phyloP scores from a whole-genome alignment of 2,888 invertebrate species.

The Latrodectus hesperus region DNA sequence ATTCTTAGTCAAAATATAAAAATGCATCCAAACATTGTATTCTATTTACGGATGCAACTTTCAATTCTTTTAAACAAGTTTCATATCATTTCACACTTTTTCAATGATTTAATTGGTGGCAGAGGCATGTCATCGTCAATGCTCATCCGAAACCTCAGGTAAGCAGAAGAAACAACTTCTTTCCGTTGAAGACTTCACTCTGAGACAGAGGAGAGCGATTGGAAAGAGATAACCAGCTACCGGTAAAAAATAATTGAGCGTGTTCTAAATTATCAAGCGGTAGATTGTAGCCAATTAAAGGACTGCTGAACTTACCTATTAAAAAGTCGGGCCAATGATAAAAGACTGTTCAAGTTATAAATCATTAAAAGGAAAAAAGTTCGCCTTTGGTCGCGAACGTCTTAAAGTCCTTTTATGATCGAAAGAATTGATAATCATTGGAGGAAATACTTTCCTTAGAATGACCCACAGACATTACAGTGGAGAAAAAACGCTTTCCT shows the following conservation, averaged over 20 bases:
- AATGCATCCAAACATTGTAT: too few relatives aligned
- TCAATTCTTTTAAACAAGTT: too few relatives aligned
- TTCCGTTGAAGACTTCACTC: too few relatives aligned
- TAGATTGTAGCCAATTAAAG: conserved; percentile 58
- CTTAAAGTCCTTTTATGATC: conserved; percentile 26
- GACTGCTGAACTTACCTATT: conserved; percentile 45
- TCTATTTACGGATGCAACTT: too few relatives aligned
- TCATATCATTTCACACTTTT: too few relatives aligned
- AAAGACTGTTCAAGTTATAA: conserved; percentile 18
- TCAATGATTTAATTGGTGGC: too few relatives aligned
- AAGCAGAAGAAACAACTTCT: too few relatives aligned
- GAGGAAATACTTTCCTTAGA: not conserved
- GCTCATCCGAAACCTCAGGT: too few relatives aligned
- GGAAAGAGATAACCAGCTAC: conserved; percentile 26
- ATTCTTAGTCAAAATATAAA: too few relatives aligned
- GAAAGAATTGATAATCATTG: conserved; percentile 9
- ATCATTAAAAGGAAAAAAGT: conserved; percentile 16
- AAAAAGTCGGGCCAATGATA: conserved; percentile 18
- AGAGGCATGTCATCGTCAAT: too few relatives aligned
- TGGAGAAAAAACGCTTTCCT: too few relatives aligned
- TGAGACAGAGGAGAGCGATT: not conserved
- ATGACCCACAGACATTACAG: too few relatives aligned
- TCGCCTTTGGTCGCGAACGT: conserved; percentile 16
- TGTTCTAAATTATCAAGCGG: conserved; percentile 55
- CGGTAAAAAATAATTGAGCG: conserved; percentile 52